phyloP scores from a whole-genome alignment of 1,140 invertebrate species.

The Eupeodes corollae region DNA sequence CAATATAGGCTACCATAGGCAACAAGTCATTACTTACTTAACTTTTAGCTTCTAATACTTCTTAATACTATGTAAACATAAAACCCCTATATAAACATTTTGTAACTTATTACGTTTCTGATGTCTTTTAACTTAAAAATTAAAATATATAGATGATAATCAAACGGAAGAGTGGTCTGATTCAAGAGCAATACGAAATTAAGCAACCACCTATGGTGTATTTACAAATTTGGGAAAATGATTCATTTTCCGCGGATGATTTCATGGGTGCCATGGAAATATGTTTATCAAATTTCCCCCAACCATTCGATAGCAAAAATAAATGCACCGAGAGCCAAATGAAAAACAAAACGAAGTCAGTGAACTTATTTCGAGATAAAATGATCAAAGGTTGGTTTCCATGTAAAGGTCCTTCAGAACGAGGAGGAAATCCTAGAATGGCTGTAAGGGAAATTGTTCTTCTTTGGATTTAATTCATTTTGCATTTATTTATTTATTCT shows the following conservation, averaged over 20 bases:
- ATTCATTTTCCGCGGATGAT: conserved; percentile 65
- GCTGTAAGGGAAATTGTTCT: not conserved
- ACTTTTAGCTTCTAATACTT: too few species aligned
- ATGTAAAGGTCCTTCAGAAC: not conserved
- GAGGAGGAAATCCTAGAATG: not conserved
- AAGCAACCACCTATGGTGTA: conserved; percentile 40
- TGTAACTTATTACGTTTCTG: too few species aligned
- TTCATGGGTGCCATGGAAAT: conserved; percentile 54
- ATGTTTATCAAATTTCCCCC: conserved; percentile 47
- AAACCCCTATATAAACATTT: too few species aligned
- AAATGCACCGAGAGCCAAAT: conserved; percentile 45
- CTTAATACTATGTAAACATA: too few species aligned
- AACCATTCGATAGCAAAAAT: conserved; percentile 45
- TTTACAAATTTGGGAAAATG: conserved; percentile 52
- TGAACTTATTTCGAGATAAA: conserved; percentile 68
- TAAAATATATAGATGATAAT: conserved; percentile 25
- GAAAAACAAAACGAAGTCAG: conserved; percentile 35
- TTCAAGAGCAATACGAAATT: conserved; percentile 24
- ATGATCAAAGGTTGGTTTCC: conserved; percentile 77
- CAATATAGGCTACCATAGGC: too few species aligned
- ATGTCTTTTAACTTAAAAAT: too few species aligned
- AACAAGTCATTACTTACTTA: too few species aligned
- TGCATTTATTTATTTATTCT: not conserved
- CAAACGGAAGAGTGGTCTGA: conserved; percentile 15
- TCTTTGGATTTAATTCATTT: not conserved